phyloP scores from a whole-genome alignment of 1,140 invertebrate species.

The Aricia agestis region DNA sequence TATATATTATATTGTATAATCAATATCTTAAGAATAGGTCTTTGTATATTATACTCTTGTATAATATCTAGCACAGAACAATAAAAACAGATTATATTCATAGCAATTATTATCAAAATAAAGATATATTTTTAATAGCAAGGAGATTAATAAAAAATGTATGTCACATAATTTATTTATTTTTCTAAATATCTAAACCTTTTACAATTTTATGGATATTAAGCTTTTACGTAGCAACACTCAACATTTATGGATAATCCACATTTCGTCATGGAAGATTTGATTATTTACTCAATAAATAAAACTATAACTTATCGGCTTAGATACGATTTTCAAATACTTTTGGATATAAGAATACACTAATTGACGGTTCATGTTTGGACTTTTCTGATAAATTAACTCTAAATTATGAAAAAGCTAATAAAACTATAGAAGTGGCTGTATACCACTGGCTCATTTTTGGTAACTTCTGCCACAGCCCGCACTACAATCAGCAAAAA shows the following conservation, averaged over 20 bases:
- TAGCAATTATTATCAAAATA: too few species aligned
- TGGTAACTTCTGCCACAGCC: neutral
- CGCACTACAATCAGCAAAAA: neutral
- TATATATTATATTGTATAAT: too few species aligned
- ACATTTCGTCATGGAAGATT: neutral
- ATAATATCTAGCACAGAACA: too few species aligned
- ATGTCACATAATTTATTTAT: neutral
- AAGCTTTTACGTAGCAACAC: constrained; percentile 1
- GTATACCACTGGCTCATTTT: neutral
- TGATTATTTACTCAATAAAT: neutral
- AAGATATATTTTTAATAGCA: too few species aligned
- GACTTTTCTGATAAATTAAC: neutral
- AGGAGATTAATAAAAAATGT: too few species aligned
- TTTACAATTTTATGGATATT: neutral
- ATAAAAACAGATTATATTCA: too few species aligned
- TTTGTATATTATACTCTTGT: too few species aligned
- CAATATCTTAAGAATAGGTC: too few species aligned
- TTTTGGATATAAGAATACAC: neutral
- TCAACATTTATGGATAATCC: neutral
- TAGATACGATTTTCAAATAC: neutral
- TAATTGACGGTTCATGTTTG: neutral
- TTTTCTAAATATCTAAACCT: neutral
- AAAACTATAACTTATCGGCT: neutral
- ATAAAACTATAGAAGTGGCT: neutral
- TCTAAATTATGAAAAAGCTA: neutral